These are phyloP conservation scores for Acrossocheilus fasciatus DNA, from an alignment of 2,797 vertebrate species.

Conservation along the genomic window DNA sequence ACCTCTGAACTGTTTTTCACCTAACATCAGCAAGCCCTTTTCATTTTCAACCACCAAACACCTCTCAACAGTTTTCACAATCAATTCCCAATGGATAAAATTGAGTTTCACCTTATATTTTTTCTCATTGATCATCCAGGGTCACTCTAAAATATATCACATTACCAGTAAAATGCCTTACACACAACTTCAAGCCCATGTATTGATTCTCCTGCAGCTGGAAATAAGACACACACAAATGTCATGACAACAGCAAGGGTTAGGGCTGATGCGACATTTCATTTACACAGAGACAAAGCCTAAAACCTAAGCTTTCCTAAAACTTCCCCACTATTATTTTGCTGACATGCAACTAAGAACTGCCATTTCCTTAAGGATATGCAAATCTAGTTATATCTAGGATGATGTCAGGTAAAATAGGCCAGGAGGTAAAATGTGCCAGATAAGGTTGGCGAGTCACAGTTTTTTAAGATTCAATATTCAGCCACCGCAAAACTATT, in stretches of 20 bases:
- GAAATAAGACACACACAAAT: neutral
- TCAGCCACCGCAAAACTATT: neutral
- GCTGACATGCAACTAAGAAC: neutral
- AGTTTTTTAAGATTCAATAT: neutral
- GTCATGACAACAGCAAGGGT: neutral
- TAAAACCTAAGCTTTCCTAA: neutral
- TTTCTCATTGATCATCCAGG: neutral
- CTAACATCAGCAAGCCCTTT: neutral
- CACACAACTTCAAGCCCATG: neutral
- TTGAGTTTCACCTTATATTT: too few species aligned
- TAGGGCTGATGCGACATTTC: neutral
- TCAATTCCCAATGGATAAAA: neutral
- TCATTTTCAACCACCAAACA: neutral
- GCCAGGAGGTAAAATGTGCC: neutral
- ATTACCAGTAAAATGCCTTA: neutral
- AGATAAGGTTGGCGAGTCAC: neutral
- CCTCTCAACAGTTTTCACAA: neutral
- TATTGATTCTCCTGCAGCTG: constrained; percentile 3
- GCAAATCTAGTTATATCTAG: neutral
- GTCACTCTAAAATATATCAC: neutral
- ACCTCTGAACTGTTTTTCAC: neutral
- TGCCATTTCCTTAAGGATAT: neutral
- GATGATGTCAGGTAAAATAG: neutral
- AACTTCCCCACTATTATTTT: neutral
- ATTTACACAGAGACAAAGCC: neutral